Conservation (phyloP, 2,797 vertebrate genomes). For the Lateolabrax maculatus region DNA sequence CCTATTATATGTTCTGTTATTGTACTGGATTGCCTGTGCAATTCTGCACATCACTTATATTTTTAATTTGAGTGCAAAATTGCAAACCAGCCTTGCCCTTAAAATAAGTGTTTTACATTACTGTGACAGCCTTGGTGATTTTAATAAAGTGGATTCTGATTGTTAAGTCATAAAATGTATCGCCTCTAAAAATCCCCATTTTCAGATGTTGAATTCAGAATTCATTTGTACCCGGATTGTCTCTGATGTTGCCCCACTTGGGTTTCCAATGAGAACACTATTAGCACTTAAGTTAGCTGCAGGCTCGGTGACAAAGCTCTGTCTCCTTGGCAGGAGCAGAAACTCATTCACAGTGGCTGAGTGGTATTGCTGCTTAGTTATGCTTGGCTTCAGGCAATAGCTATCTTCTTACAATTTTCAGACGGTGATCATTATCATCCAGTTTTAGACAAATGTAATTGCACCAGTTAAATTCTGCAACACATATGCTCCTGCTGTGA, state of each 20-base stretch:
- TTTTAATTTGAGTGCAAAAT: slow-evolving; percentile 65
- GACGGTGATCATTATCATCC: slow-evolving; percentile 76
- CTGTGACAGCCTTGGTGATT: slow-evolving; percentile 34
- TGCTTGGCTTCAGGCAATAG: slow-evolving; percentile 77
- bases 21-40: slow-evolving; percentile 35
- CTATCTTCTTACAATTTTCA: slow-evolving; percentile 75
- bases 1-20: slow-evolving; percentile 47
- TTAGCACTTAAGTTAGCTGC: slow-evolving; percentile 78
- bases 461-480: slow-evolving; percentile 69
- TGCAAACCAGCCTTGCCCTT: slow-evolving; percentile 19
- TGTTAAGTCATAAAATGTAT: slow-evolving; percentile 48
- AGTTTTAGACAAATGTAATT: slow-evolving; percentile 75
- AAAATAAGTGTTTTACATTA: slow-evolving; percentile 42
- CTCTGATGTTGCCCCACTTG: slow-evolving; percentile 68
- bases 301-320: slow-evolving; percentile 74
- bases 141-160: slow-evolving; percentile 45
- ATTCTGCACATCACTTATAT: slow-evolving; percentile 35
- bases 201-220: slow-evolving; percentile 54
- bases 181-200: slow-evolving; percentile 25
- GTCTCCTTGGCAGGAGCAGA: slow-evolving; percentile 78
- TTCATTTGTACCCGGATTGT: slow-evolving; percentile 55
- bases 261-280: slow-evolving; percentile 68
- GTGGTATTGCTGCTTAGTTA: slow-evolving; percentile 75
- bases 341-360: slow-evolving; percentile 76
- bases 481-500: slow-evolving; percentile 65